Base-by-base conservation (phyloP, 2,797 vertebrate species). In the Picus viridis region DNA sequence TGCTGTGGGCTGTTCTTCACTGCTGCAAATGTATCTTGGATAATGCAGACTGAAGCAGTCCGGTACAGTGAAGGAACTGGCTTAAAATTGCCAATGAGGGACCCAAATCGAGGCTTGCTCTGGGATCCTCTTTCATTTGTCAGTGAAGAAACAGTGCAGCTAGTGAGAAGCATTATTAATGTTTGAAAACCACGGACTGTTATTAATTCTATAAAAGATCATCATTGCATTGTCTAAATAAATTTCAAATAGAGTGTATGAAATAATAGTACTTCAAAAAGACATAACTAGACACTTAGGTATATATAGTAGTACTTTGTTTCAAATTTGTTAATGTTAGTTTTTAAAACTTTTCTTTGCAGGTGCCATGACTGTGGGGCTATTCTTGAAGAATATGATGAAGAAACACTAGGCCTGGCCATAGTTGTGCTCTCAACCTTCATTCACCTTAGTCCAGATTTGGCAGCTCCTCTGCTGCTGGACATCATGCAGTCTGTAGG, bases 401-500 rank as follows among this genome's bases (percentile, higher is more conserved):
- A 99, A 92, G 99, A 99, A 97, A 99, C 99, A 3, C 97, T 99
- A 5, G 98, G 99, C 72, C 97, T 99, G 13, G 99, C 99, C 4
- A 99, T 99, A 36, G 99, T 99, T 74, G 99, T 99, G 56, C 98
- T 99, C 10, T 99, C 99, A 83, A 99, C 99, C 59, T 99, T 99
- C 96, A 99, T 99, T 95, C 99, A 99, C 95, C 97, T 99, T 78
- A 99, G 99, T 95, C 99, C 99, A 4, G 99, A 99, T 95, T 93
- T 99, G 97, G 99, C 99, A 9, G 99, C 99, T 75, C 99, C 99
- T 1, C 98, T 99, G 93, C 97, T 99, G n/a, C 96, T 99, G 56
- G 99, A 99, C 96, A 99, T 99, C 96, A 99, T 99, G 99, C 99
- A 99, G 96, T 99, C 99, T 89, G 99, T 99, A 97, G 99, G 99